These are phyloP conservation scores for Drosophila cognata DNA, from an alignment of 2,888 invertebrate genomes.

Conservation along the genomic window DNA sequence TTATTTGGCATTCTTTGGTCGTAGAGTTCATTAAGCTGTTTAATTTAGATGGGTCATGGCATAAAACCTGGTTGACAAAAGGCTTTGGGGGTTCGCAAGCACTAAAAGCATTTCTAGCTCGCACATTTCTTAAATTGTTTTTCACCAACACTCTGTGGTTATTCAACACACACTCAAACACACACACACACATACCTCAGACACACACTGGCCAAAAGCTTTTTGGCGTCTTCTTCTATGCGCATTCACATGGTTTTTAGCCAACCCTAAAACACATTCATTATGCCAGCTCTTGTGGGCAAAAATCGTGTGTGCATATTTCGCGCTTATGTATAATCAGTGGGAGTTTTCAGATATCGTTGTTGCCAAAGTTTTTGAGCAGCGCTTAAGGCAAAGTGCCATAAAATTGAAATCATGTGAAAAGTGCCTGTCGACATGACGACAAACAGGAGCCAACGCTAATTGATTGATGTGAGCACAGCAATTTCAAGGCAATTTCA, in stretches of 20 bases:
- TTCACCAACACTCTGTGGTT: conserved; percentile 59
- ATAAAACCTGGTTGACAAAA: conserved; percentile 42
- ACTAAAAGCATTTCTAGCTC: conserved; percentile 56
- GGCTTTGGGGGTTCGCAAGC: not conserved
- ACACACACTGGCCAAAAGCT: conserved; percentile 12
- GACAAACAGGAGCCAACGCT: conserved; percentile 51
- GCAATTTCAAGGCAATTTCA: conserved; percentile 78
- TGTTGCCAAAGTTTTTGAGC: conserved; percentile 30
- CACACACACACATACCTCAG: not conserved
- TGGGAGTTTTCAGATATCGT: conserved; percentile 19
- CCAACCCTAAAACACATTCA: conserved; percentile 77
- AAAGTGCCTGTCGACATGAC: conserved; percentile 60
- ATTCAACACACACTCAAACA: not conserved
- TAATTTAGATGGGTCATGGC: conserved; percentile 32
- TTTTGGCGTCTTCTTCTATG: conserved; percentile 37
- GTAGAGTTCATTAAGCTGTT: conserved; percentile 56
- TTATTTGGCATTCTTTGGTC: conserved; percentile 8
- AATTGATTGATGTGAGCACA: conserved; percentile 78
- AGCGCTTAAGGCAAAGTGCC: conserved; percentile 50
- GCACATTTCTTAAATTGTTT: conserved; percentile 71
- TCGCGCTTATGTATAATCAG: conserved; percentile 70
- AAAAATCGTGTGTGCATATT: conserved; percentile 42
- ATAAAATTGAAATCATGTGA: conserved; percentile 59
- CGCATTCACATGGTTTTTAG: conserved; percentile 22
- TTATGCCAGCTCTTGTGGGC: conserved; percentile 60